Evolutionary conservation across 2,113 vertebrate genomes (phyloP).

Genomic region (Megaceryle torquata): DNA sequence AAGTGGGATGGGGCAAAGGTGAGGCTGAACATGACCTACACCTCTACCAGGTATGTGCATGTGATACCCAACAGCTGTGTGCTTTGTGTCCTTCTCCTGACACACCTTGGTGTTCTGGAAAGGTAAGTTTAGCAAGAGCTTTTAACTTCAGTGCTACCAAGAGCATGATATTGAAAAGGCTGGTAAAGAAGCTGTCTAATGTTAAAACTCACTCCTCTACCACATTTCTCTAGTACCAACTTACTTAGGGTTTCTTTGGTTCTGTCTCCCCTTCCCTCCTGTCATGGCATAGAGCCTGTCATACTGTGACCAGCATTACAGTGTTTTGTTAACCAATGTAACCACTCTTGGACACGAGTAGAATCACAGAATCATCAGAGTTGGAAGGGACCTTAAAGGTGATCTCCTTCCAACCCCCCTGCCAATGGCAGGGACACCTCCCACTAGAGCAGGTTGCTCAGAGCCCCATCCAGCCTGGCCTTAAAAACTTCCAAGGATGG

Average conservation of each 20-base stretch:
- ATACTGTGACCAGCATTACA: not conserved
- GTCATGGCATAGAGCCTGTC: not conserved
- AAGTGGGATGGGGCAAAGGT: not conserved
- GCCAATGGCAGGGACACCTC: too few species aligned
- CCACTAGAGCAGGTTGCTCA: too few species aligned
- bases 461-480: too few species aligned
- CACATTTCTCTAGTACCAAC: not conserved
- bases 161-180: not conserved
- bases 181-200: not conserved
- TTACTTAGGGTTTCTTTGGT: not conserved
- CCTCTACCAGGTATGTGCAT: not conserved
- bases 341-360: too few species aligned
- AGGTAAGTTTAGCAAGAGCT: too few species aligned
- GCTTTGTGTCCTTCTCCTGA: rapidly evolving
- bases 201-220: not conserved
- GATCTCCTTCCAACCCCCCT: too few species aligned
- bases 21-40: not conserved
- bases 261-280: not conserved
- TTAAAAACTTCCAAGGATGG: too few species aligned
- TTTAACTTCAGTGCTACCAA: not conserved
- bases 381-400: too few species aligned
- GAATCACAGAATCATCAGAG: too few species aligned
- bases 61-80: too few species aligned
- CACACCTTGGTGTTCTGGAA: not conserved
- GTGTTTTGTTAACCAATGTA: not conserved